Base-by-base conservation (phyloP, 2,113 vertebrate species). In the Podocnemis expansa region DNA sequence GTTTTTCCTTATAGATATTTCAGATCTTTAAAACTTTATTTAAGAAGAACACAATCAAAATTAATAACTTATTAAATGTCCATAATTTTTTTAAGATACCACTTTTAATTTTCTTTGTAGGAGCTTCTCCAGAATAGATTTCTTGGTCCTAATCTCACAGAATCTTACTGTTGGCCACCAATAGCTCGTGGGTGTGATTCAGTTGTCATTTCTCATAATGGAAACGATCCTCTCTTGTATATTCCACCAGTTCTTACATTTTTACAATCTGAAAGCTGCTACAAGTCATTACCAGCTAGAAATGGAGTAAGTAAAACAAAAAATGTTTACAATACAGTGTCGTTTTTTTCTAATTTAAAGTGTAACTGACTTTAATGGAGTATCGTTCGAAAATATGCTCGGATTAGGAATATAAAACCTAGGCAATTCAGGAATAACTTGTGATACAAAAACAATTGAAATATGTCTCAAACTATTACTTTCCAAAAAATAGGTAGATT, bases 121-220 rank as follows among this genome's bases (percentile, higher is more conserved):
- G 97, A 98, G 83, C 97, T 99, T 95, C 80, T 63, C 45, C 94
- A 52, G 93, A 98, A 93, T 58, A 97, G 96, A 3, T 97, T 97
- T 89, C 34, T 16, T 13, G 90, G 95, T 13, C 98, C 98, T 17
- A 98, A 93, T 88, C 95, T 98, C 24, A 96, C 98, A 0, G 98
- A 99, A 43, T 95, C 98, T 14, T 98, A 99, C 97, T 98, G 98
- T 67, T 99, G 99, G 99, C 98, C 99, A 0, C 95, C 98, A 8
- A 95, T 99, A 91, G 98, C 98, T 2, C 96, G 94, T 80, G 99
- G 99, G 76, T 98, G 90, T 95, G 98, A 99, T 82, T 98, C 98
- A 0, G 10, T 99, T 24, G 93, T 99, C 45, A 93, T 99, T 88
- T 98, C 98, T 1, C 95, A 96, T 10, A 79, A 87, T 41, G 98